Evolutionary conservation across 2,797 vertebrate species (phyloP), one percentile per base, ranked within the genome.

Genomic region (Liparis tanakae): DNA sequence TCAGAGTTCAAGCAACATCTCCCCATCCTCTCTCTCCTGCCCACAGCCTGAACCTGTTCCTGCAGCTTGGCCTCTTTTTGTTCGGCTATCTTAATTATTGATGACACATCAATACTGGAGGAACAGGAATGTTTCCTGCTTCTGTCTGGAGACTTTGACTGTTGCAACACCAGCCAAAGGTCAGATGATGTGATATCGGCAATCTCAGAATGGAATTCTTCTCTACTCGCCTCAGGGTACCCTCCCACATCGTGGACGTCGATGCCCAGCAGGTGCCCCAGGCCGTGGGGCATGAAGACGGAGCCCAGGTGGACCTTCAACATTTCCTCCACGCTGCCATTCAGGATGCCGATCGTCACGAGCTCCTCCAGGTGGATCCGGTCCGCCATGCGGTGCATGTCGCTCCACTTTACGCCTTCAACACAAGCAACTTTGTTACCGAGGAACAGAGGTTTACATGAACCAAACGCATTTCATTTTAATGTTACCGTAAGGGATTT

Each of bases 161-260:
- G n/a, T n/a, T n/a, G n/a, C n/a, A n/a, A n/a, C n/a, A n/a, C n/a
- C n/a, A n/a, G n/a, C n/a, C n/a, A n/a, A n/a, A n/a, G n/a, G n/a
- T n/a, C n/a, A n/a, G n/a, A n/a, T n/a, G n/a, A n/a, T n/a, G n/a
- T n/a, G n/a, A n/a, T n/a, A n/a, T n/a, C n/a, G n/a, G n/a, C n/a
- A n/a, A n/a, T n/a, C 13, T 55, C 2, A 48, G 56, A 43, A 48
- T 51, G n/a, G 0, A 20, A 41, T 20, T 22, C 33, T 13, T 34
- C 1, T 4, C 0, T 13, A 30, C 65, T 78, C 15, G 98, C 97
- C 97, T 98, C 94, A 15, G 97, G 97, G 90, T 98, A 99, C 61
- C 97, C 98, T 57, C 97, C 98, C 73, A 99, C 97, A 0, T 99
- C 98, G 0, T 99, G 97, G 59, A 99, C 97, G 0, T 99, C 97